Evolutionary conservation across 2,888 invertebrate genomes (phyloP).

Genomic region (Dusona sp.): DNA sequence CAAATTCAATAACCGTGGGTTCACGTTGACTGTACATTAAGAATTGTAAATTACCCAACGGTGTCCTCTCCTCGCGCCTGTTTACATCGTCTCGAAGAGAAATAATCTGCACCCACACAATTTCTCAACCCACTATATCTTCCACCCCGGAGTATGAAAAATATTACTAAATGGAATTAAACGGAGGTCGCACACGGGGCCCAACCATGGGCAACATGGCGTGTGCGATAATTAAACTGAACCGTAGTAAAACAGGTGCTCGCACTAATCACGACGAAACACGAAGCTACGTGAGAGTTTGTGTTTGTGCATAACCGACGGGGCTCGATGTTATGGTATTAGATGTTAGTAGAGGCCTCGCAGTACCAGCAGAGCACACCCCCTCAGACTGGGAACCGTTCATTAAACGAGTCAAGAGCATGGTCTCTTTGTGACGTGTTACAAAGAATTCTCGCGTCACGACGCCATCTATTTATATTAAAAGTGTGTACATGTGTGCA

Average conservation of each 20-base stretch:
- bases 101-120: slow-evolving; percentile 1
- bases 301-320: slow-evolving; percentile 21
- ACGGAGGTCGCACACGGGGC: slow-evolving; percentile 35
- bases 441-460: slow-evolving; percentile 34
- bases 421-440: slow-evolving; percentile 55
- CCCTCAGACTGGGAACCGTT: slow-evolving; percentile 27
- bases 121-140: not conserved
- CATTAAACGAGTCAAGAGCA: slow-evolving; percentile 43
- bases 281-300: slow-evolving; percentile 43
- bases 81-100: not conserved
- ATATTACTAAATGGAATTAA: slow-evolving; percentile 61
- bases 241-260: slow-evolving; percentile 66
- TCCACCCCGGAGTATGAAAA: slow-evolving; percentile 24
- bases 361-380: slow-evolving; percentile 12
- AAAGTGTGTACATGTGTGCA: not conserved
- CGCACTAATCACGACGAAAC: slow-evolving; percentile 66
- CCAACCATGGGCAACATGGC: slow-evolving; percentile 30
- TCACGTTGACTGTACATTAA: not conserved
- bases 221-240: slow-evolving; percentile 64
- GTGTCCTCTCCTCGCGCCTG: not conserved
- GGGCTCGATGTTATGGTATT: slow-evolving; percentile 1
- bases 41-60: slow-evolving; percentile 5
- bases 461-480: slow-evolving; percentile 26
- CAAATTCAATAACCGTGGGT: slow-evolving; percentile 17
- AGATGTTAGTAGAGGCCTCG: slow-evolving; percentile 18